These are phyloP conservation scores for Ceratina japonica DNA, from an alignment of 1,140 invertebrate genomes.

Conservation along the genomic window DNA sequence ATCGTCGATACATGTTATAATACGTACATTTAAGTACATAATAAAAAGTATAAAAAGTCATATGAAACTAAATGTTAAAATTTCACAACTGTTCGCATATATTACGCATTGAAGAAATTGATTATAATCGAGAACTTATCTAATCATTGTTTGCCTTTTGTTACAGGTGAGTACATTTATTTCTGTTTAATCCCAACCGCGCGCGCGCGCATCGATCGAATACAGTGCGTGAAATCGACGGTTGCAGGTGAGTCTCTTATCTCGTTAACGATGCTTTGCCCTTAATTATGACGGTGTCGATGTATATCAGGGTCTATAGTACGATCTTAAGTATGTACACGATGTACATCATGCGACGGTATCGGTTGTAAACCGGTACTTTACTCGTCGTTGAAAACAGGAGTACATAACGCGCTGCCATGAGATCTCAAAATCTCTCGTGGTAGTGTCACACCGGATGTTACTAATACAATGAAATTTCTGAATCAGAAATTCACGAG, in stretches of 20 bases:
- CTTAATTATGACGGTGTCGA: constrained; percentile 9
- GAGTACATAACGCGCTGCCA: no score
- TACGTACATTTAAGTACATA: no score
- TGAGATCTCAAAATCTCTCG: no score
- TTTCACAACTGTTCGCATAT: background rate
- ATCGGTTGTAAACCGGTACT: background rate
- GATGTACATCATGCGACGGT: background rate
- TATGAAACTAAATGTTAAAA: no score
- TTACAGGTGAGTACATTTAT: constrained; percentile 73
- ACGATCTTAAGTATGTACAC: background rate
- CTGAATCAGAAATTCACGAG: background rate
- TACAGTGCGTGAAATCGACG: constrained; percentile 51
- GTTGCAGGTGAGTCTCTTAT: constrained; percentile 70
- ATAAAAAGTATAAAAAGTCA: no score
- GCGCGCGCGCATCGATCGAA: constrained; percentile 37
- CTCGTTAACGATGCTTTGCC: constrained; percentile 68
- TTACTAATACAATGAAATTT: no score
- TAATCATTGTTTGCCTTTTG: constrained; percentile 46
- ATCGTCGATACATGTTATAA: no score
- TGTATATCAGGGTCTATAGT: background rate
- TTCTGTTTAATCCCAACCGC: constrained; percentile 30
- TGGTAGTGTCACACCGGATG: no score
- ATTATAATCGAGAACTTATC: no score
- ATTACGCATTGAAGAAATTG: background rate
- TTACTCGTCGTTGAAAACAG: no score